These are phyloP conservation scores for Melanotaenia nigrans DNA, from an alignment of 2,797 vertebrate species.

Conservation along the genomic window DNA sequence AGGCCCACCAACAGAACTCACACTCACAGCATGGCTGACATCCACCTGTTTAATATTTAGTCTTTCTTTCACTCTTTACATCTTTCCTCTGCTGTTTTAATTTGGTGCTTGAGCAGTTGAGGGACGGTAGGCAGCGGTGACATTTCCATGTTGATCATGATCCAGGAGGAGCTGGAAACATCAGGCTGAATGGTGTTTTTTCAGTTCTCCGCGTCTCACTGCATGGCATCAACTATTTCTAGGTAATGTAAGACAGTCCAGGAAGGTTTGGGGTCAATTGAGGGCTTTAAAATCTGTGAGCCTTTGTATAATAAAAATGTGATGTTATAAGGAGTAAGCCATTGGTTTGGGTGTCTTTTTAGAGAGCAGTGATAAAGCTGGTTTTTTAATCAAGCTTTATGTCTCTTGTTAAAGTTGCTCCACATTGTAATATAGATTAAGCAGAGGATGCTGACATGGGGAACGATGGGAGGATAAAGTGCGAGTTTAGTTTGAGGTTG, in stretches of 20 bases:
- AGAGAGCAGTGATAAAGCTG: conserved; percentile 15
- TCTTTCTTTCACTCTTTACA: background rate
- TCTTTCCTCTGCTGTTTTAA: conserved; percentile 50
- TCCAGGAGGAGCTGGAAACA: conserved; percentile 24
- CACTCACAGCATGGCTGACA: conserved; percentile 38
- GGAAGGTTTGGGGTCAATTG: conserved; percentile 4
- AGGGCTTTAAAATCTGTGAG: conserved; percentile 31
- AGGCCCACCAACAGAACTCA: conserved; percentile 32
- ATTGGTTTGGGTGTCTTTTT: conserved; percentile 44
- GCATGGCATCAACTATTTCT: conserved; percentile 13
- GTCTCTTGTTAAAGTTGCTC: conserved; percentile 30
- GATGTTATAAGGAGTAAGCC: conserved; percentile 56
- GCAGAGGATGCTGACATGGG: conserved; percentile 20
- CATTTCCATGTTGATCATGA: conserved; percentile 58
- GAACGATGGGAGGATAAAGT: background rate
- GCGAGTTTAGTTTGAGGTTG: conserved; percentile 12
- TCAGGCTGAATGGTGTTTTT: background rate
- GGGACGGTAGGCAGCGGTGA: conserved; percentile 52
- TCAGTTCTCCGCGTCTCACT: conserved; percentile 10
- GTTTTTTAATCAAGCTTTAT: conserved; percentile 6
- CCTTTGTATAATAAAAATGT: conserved; percentile 10
- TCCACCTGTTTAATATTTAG: conserved; percentile 34
- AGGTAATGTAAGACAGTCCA: conserved; percentile 8
- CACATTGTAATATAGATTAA: conserved; percentile 28
- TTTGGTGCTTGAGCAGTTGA: conserved; percentile 42